Evolutionary conservation across 2,888 invertebrate species (phyloP), one percentile per base, ranked within the genome.

Genomic region (Seira ritae): DNA sequence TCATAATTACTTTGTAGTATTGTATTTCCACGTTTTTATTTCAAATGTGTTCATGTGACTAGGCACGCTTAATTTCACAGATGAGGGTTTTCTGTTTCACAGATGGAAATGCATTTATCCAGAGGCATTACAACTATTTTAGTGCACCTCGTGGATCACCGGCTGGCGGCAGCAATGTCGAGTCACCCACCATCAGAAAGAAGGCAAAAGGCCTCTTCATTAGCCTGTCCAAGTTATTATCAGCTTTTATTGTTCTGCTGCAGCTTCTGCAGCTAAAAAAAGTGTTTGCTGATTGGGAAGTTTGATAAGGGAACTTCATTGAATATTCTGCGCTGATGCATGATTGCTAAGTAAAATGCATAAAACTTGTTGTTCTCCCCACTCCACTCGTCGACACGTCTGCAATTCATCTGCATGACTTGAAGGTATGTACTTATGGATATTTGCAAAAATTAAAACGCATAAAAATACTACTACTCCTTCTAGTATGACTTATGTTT

Each of bases 261-360:
- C 50, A 71, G 55, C 71, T 71, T 71, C 50, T 70, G 42, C 46
- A 68, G 24, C 3, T 19, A 76, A 22, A 67, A 4, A 50, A 10
- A 12, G 42, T 50, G 55, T 42, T 60, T 75, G 69, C 60, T 72
- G 85, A 86, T 86, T 68, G 81, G 82, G 79, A 76, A 80, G 69
- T 76, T 62, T 70, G 85, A 87, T 87, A 84, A 80, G 62, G n/a
- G 15, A 62, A 62, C 62, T 62, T 62, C 62, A 62, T 62, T 62
- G 62, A 62, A 62, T 62, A 62, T 62, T 62, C 62, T 62, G 62
- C 10, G 22, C 62, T 62, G 62, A 62, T 62, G 62, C 62, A 62
- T 4, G 22, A 20, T 12, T 62, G 19, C 20, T 2, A n/a, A 50
- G 62, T 6, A 62, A 62, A 62, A 62, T 62, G 62, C 62, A 62